A percentile compares a stretch with the other conserved stretches of the same genome.
Conservation (phyloP, 2,797 vertebrate genomes). For the Mionectes olivaceus region DNA sequence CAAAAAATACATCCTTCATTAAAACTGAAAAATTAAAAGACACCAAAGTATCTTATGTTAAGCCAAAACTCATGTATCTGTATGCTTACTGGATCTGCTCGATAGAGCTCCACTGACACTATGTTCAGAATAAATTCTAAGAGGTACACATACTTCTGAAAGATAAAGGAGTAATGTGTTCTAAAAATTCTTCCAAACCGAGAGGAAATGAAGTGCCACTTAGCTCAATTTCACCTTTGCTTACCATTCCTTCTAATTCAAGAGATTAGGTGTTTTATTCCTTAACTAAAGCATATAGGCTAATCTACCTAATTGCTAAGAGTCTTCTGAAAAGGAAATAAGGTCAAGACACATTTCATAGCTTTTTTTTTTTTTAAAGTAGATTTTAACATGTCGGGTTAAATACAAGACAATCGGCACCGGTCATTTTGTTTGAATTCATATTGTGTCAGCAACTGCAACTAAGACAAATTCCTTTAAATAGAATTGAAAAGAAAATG, state of each 20-base stretch:
- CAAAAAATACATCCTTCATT: background rate
- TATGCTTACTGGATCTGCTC: background rate
- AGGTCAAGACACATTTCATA: background rate
- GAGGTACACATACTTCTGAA: background rate
- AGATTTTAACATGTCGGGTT: background rate
- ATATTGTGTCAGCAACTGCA: background rate
- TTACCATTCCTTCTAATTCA: background rate
- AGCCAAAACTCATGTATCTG: background rate
- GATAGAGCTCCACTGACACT: background rate
- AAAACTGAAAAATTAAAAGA: background rate
- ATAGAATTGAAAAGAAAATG: background rate
- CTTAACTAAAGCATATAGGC: conserved; percentile 12
- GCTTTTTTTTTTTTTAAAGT: background rate
- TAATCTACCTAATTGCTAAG: background rate
- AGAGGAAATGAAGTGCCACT: background rate
- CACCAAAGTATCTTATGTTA: background rate
- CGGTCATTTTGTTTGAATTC: background rate
- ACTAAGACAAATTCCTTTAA: background rate
- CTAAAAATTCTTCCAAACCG: background rate
- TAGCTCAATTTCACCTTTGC: background rate
- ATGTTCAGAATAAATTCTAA: background rate
- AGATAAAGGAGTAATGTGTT: background rate
- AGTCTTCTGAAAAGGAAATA: background rate
- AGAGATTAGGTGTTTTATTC: background rate
- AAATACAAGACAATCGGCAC: conserved; percentile 16